Evolutionary conservation across 2,888 invertebrate species (phyloP), one percentile per base, ranked within the genome.

Genomic region (Apamea crenata): DNA sequence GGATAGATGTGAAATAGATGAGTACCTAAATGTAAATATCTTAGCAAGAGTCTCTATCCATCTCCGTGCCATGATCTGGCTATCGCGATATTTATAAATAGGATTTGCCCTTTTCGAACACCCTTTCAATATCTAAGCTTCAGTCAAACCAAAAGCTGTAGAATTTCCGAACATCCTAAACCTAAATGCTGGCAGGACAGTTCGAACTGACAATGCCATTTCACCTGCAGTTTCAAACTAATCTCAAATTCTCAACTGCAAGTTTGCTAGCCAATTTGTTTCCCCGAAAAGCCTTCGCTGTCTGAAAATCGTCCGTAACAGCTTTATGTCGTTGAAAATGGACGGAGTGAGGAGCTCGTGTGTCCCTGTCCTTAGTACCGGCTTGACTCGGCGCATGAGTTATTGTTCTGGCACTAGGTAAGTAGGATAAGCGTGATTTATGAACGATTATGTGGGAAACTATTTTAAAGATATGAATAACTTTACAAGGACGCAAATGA

Each of bases 381-480:
- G 83, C 66, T 81, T 83, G 86, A 87, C 89, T 82, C 77, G 82
- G 69, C 83, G 83, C 36, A 91, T 94, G 93, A 94, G 88, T 93
- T 94, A 95, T 94, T 93, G 92, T 93, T 91, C 88, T 90, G 87
- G 90, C 89, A 93, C 89, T 94, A 87, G 93, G 93, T 94, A 92
- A 94, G 91, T 91, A 91, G 92, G 92, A 93, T 94, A 88, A 92
- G 90, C 89, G 83, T 93, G 91, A 92, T 91, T 93, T 92, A 91
- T 91, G 81, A 80, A 84, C 75, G 84, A 85, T 86, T 74, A 66
- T 86, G 44, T 68, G 65, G 56, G 78, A 72, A 82, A 70, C 53
- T 75, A 75, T 70, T 80, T 85, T 73, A 83, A 59, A 69, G 68
- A 77, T 80, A 78, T 40, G 29, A 77, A 61, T 72, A 44, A 53